phyloP scores from a whole-genome alignment of 2,113 vertebrate genomes.

The Phoxinus phoxinus region DNA sequence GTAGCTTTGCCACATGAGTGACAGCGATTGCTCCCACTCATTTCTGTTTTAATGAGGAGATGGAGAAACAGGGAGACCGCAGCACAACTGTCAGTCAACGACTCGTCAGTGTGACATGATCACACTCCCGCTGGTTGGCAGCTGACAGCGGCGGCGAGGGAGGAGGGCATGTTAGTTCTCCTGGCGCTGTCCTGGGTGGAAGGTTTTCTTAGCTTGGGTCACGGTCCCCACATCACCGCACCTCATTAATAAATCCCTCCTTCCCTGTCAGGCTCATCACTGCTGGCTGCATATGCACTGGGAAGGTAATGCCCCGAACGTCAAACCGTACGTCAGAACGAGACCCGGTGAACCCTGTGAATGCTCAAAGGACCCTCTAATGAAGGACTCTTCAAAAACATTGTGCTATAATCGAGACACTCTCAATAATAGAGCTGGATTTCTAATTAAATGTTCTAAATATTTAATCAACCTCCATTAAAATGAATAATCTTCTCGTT shows the following conservation, averaged over 20 bases:
- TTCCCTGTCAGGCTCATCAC: constrained; percentile 36
- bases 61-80: constrained; percentile 48
- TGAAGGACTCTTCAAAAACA: constrained; percentile 43
- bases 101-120: constrained; percentile 40
- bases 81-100: constrained; percentile 58
- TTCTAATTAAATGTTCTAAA: constrained; percentile 43
- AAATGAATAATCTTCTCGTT: constrained; percentile 15
- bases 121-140: constrained; percentile 40
- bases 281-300: neutral
- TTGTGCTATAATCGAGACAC: constrained; percentile 26
- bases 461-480: constrained; percentile 32
- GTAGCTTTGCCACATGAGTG: constrained; percentile 59
- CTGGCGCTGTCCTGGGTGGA: constrained; percentile 34
- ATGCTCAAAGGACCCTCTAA: constrained; percentile 33
- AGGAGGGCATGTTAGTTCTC: constrained; percentile 41
- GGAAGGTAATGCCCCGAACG: neutral
- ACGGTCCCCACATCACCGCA: constrained; percentile 37
- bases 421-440: constrained; percentile 10
- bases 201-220: constrained; percentile 42
- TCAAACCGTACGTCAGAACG: constrained; percentile 1
- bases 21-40: constrained; percentile 63
- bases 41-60: constrained; percentile 66
- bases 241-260: constrained; percentile 53
- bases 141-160: constrained; percentile 12
- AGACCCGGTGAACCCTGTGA: neutral